Base-by-base conservation (phyloP, 2,888 invertebrate species). In the Lissonota sp. region DNA sequence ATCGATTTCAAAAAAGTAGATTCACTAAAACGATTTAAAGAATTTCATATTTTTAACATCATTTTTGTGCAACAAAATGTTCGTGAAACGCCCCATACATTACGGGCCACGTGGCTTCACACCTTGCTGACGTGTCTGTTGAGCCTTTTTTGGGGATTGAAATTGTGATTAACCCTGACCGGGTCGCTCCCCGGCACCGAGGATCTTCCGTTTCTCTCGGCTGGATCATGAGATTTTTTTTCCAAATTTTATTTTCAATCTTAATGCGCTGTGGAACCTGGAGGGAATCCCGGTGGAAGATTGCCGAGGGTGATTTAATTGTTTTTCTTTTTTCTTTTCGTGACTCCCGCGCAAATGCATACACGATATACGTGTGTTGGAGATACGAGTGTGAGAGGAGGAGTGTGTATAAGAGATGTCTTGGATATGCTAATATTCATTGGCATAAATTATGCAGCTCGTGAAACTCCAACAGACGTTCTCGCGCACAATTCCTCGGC, bases 101-200 rank as follows among this genome's bases (percentile, higher is more conserved):
- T 39, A 37, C 57, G 74, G 67, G 67, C 73, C 71, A 76, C 83
- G 84, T 84, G 84, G 83, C 69, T 87, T 87, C 86, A 83, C 88
- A 88, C 88, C 88, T 87, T 84, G 84, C 86, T 72, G 85, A 84
- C 86, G 77, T 76, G 67, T 79, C 75, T 86, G 84, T 88, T 89
- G 88, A 89, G 88, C 90, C 87, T 89, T 89, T n/a, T n/a, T n/a
- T n/a, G n/a, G n/a, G n/a, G n/a, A n/a, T n/a, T 88, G 87, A 89
- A 91, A 89, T 86, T 83, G 75, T 85, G 87, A 90, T 89, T 88
- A 87, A 88, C 84, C 84, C 80, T 78, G 73, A 84, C 40, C 37
- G 42, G 10, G 69, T 39, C n/a, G n/a, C 70, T 70, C 55, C 53
- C 71, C 40, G 53, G 39, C 14, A 26, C 40, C 58, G 46, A 12